Conservation (phyloP, 2,797 vertebrate species). For the Argyrosomus regius region DNA sequence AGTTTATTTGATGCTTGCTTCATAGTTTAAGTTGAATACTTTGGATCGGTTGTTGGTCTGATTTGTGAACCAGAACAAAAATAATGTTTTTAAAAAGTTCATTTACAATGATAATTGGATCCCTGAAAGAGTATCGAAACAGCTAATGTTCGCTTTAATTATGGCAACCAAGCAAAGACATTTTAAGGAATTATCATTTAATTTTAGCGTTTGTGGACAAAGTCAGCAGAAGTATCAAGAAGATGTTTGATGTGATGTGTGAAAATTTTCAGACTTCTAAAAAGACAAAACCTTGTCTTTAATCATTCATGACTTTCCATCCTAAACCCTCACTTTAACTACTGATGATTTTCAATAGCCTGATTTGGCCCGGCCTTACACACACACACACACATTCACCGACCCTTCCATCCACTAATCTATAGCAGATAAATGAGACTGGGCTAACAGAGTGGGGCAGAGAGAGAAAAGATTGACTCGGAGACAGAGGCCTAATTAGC, state of each 20-base stretch:
- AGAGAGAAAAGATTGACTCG: slow-evolving; percentile 85
- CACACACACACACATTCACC: slow-evolving; percentile 27
- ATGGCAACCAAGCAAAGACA: not conserved
- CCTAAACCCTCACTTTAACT: slow-evolving; percentile 89
- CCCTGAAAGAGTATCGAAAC: not conserved
- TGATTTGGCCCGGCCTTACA: slow-evolving; percentile 79
- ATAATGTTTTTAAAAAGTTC: not conserved
- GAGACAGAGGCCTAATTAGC: slow-evolving; percentile 81
- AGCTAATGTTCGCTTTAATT: not conserved
- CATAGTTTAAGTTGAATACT: not conserved
- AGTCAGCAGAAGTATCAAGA: not conserved
- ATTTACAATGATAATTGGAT: not conserved
- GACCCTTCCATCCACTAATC: slow-evolving; percentile 70
- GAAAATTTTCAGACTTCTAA: not conserved
- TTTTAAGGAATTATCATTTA: not conserved
- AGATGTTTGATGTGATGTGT: slow-evolving; percentile 1
- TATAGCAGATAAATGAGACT: slow-evolving; percentile 85
- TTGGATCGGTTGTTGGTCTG: not conserved
- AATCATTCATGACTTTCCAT: slow-evolving; percentile 83
- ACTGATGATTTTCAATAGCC: slow-evolving; percentile 92
- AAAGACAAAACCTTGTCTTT: slow-evolving; percentile 60
- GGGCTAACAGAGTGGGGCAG: slow-evolving; percentile 70
- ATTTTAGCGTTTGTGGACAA: not conserved
- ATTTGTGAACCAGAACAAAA: not conserved
- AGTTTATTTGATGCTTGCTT: not conserved